A percentile compares a stretch with the other conserved stretches of the same genome.
Conservation (phyloP, 2,797 vertebrate species). For the Leucoraja ocellata region DNA sequence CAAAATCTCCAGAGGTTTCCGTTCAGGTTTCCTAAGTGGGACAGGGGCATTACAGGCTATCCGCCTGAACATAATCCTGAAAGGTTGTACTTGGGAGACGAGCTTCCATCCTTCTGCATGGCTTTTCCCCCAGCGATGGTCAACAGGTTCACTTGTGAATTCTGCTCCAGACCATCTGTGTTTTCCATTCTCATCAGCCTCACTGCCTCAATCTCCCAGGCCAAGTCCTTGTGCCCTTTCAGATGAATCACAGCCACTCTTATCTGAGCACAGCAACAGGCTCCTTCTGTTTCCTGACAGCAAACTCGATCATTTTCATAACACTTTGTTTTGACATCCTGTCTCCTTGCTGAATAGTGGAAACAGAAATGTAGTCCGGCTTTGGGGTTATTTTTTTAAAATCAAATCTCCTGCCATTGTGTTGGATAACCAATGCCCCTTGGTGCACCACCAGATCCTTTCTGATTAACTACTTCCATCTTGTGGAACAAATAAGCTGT, state of each 20-base stretch:
- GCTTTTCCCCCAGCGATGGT: neutral
- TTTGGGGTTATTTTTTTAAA: neutral
- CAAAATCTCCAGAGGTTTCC: too few species aligned
- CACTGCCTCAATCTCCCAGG: neutral
- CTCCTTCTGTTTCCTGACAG: slow-evolving; percentile 10
- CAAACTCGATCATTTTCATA: neutral
- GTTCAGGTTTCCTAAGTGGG: too few species aligned
- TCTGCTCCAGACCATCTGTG: neutral
- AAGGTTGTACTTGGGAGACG: neutral
- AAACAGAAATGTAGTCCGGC: neutral
- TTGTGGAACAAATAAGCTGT: neutral
- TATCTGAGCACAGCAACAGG: neutral
- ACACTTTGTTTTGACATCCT: slow-evolving; percentile 27
- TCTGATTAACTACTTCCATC: too few species aligned
- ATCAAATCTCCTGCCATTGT: neutral
- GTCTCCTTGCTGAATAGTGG: neutral
- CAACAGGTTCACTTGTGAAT: neutral
- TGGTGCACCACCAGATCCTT: neutral
- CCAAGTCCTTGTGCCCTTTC: neutral
- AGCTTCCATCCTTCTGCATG: neutral
- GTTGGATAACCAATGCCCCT: neutral
- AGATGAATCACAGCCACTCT: neutral
- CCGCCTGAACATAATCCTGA: neutral
- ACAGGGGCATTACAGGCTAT: neutral
- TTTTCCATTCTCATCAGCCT: neutral